Evolutionary conservation across 2,888 invertebrate species (phyloP).

Genomic region (Xylophagus ater): DNA sequence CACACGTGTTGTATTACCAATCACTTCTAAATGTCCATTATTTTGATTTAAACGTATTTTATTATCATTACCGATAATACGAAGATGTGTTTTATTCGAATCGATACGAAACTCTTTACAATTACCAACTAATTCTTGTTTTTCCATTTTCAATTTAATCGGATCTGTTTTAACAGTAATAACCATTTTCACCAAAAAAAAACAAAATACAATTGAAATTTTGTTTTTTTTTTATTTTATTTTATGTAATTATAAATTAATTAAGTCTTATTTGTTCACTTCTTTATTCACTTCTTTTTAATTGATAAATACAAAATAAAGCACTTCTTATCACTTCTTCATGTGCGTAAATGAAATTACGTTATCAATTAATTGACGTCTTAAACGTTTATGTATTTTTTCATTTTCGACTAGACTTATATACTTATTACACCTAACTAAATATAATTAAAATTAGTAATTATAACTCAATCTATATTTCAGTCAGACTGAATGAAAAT

Average conservation of each 20-base stretch:
- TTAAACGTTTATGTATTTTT: too few species aligned
- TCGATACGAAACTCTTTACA: conserved; percentile 34
- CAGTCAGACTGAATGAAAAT: too few species aligned
- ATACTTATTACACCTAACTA: too few species aligned
- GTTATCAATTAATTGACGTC: too few species aligned
- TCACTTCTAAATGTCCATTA: conserved; percentile 29
- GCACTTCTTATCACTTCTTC: too few species aligned
- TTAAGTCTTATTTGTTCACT: not conserved
- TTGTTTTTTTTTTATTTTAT: too few species aligned
- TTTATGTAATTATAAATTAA: too few species aligned
- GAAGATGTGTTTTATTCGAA: conserved; percentile 27
- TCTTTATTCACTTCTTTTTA: conserved; percentile 2
- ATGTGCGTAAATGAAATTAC: too few species aligned
- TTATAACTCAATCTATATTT: too few species aligned
- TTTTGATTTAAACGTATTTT: conserved; percentile 32
- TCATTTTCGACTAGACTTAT: too few species aligned
- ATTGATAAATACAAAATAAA: not conserved
- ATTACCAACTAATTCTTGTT: conserved; percentile 31
- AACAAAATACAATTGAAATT: too few species aligned
- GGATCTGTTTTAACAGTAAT: conserved; percentile 12
- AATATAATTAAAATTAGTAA: too few species aligned
- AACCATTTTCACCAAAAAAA: conserved; percentile 15
- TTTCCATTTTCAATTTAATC: conserved; percentile 11
- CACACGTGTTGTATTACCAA: conserved; percentile 32
- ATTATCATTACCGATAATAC: conserved; percentile 35